Evolutionary conservation across 2,797 vertebrate genomes (phyloP).

Genomic region (Aplochiton taeniatus): DNA sequence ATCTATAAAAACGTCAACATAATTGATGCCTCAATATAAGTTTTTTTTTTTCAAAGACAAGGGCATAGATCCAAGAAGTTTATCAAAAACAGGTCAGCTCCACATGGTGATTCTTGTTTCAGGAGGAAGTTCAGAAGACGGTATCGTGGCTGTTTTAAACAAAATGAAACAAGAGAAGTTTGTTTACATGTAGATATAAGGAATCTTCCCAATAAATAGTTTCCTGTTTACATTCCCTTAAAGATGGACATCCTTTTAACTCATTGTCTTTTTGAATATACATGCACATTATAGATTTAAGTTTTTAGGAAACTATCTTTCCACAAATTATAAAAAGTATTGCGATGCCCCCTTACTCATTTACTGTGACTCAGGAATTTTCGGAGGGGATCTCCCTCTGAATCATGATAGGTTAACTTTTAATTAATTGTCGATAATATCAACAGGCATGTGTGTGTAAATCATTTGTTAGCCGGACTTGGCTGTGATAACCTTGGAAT

Average conservation of each 20-base stretch:
- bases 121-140: slow-evolving; percentile 47
- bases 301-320: background rate
- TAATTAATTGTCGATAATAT: slow-evolving; percentile 65
- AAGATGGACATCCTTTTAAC: slow-evolving; percentile 19
- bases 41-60: slow-evolving; percentile 47
- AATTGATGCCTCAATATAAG: slow-evolving; percentile 73
- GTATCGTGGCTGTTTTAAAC: slow-evolving; percentile 60
- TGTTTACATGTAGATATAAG: slow-evolving; percentile 60
- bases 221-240: slow-evolving; percentile 46
- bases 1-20: slow-evolving; percentile 70
- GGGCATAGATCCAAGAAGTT: slow-evolving; percentile 64
- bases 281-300: background rate
- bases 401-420: slow-evolving; percentile 60
- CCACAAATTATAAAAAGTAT: slow-evolving; percentile 2
- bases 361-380: slow-evolving; percentile 10
- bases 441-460: slow-evolving; percentile 52
- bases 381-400: slow-evolving; percentile 26
- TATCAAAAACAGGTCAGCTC: slow-evolving; percentile 60
- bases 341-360: slow-evolving; percentile 3
- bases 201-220: slow-evolving; percentile 35
- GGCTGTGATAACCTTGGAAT: slow-evolving; percentile 70
- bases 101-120: slow-evolving; percentile 40
- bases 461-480: slow-evolving; percentile 69
- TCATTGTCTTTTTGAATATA: slow-evolving; percentile 10
- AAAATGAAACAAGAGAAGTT: slow-evolving; percentile 58